These are phyloP conservation scores for Acyrthosiphon pisum DNA, from an alignment of 1,140 invertebrate genomes.

Conservation along the genomic window DNA sequence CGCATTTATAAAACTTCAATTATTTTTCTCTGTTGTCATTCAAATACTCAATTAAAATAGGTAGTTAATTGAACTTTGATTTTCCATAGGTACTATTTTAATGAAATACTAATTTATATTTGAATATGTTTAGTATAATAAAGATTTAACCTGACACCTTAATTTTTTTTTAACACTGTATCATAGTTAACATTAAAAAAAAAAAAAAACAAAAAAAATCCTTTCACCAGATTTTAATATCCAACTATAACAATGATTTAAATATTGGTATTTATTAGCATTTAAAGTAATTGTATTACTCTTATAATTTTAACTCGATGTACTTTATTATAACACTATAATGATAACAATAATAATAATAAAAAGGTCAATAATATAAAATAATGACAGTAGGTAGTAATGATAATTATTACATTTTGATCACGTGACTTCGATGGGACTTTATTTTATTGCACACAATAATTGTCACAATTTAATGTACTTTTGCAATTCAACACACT, in stretches of 20 bases:
- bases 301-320: neutral
- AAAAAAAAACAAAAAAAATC: neutral
- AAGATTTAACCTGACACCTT: neutral
- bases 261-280: neutral
- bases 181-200: too few species aligned
- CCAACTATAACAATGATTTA: neutral
- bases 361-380: constrained; percentile 12
- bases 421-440: neutral
- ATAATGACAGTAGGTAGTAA: neutral
- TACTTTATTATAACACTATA: neutral
- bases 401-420: neutral
- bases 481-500: neutral
- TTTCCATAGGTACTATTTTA: neutral
- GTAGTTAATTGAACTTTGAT: neutral
- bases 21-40: neutral
- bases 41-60: neutral
- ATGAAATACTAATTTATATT: neutral
- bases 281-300: neutral
- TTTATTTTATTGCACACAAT: neutral
- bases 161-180: neutral
- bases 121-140: neutral
- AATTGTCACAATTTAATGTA: neutral
- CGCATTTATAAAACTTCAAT: neutral
- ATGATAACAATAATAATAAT: neutral
- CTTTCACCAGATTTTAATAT: neutral